A percentile compares a stretch with the other conserved stretches of the same genome.
These are phyloP conservation scores for Chrysopa pallens DNA, from an alignment of 1,140 invertebrate genomes.

Conservation along the genomic window DNA sequence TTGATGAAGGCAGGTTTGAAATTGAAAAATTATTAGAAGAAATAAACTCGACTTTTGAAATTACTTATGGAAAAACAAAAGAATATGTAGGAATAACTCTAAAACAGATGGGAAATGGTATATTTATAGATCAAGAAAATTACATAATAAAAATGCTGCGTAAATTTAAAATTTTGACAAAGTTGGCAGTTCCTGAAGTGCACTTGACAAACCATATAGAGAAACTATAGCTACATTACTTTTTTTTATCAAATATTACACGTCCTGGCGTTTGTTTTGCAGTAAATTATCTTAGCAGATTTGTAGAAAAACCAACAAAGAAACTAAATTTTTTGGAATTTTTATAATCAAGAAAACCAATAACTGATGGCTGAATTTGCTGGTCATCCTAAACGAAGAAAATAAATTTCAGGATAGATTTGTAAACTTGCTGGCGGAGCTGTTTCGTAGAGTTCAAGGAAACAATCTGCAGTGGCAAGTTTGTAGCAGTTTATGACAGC, in stretches of 20 bases:
- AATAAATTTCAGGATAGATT: too few species aligned
- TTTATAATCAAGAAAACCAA: constrained; percentile 3
- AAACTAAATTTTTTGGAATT: constrained; percentile 11
- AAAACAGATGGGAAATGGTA: too few species aligned
- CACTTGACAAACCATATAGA: constrained; percentile 4
- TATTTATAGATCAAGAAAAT: too few species aligned
- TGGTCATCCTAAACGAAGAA: too few species aligned
- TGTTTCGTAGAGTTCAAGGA: too few species aligned
- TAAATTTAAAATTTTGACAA: constrained; percentile 5
- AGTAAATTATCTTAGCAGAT: constrained; percentile 6
- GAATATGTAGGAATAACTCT: constrained; percentile 1
- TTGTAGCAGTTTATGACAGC: too few species aligned
- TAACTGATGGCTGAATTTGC: too few species aligned
- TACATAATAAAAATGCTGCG: constrained; percentile 6
- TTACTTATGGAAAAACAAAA: not conserved
- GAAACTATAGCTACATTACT: constrained; percentile 16
- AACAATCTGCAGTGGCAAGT: too few species aligned
- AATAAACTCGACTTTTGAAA: constrained; percentile 2
- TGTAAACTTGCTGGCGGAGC: too few species aligned
- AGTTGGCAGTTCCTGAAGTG: constrained; percentile 4
- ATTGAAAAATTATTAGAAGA: not conserved
- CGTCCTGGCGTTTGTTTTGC: constrained; percentile 14
- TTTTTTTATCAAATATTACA: constrained; percentile 13
- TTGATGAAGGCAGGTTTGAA: constrained; percentile 1
- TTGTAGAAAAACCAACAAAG: constrained; percentile 12